A percentile compares a stretch with the other conserved stretches of the same genome.
phyloP scores from a whole-genome alignment of 2,113 vertebrate genomes.

The Rallus limicola region DNA sequence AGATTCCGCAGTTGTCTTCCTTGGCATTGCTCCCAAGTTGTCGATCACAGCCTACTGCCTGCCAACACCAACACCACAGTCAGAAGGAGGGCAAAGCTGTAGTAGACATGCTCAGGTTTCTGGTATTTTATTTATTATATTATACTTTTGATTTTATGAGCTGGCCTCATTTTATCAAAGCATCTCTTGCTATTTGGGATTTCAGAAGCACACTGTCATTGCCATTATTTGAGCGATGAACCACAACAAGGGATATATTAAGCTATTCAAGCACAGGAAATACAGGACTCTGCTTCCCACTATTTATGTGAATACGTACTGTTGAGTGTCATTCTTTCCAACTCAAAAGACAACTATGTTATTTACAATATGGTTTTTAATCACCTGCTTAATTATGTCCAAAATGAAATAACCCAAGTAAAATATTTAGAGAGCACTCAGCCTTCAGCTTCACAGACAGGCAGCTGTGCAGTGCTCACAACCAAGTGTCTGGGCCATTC shows the following conservation, averaged over 20 bases:
- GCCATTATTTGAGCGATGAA: conserved; percentile 35
- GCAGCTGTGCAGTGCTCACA: not conserved
- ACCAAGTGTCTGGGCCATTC: not conserved
- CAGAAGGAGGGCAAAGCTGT: conserved; percentile 60
- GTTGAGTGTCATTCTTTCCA: not conserved
- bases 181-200: not conserved
- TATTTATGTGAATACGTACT: not conserved
- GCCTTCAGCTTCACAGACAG: not conserved
- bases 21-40: conserved; percentile 87
- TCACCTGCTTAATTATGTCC: conserved; percentile 39
- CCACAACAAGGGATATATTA: not conserved
- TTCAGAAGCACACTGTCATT: conserved; percentile 34
- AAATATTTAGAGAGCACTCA: not conserved
- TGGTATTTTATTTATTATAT: conserved; percentile 60
- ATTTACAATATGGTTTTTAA: conserved; percentile 39
- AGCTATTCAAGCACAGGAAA: not conserved
- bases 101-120: conserved; percentile 55
- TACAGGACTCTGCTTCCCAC: not conserved
- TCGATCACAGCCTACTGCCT: conserved; percentile 93
- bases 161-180: conserved; percentile 58
- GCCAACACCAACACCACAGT: conserved; percentile 74
- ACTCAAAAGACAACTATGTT: not conserved
- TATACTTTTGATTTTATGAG: conserved; percentile 42
- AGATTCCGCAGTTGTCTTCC: conserved; percentile 92
- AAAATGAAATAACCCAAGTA: not conserved